Evolutionary conservation across 2,113 vertebrate genomes (phyloP).

Genomic region (Poicephalus gulielmi): DNA sequence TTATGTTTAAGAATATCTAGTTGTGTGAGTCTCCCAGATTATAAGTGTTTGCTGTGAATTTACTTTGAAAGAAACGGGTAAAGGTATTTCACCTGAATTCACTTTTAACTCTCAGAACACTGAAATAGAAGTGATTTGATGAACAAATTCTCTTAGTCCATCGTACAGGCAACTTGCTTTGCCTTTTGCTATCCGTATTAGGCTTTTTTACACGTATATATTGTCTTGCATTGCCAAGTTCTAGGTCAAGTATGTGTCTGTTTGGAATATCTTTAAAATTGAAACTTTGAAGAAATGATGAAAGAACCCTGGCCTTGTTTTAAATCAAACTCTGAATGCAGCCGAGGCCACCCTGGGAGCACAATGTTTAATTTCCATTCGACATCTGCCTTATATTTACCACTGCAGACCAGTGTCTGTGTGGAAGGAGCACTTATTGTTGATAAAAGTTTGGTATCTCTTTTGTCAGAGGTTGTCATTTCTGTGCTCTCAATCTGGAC

Average conservation of each 20-base stretch:
- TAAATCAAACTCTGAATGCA: constrained; percentile 68
- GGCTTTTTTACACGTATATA: background rate
- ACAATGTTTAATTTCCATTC: constrained; percentile 65
- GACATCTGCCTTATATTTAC: constrained; percentile 55
- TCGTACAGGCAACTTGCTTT: background rate
- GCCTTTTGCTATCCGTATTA: background rate
- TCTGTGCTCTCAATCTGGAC: constrained; percentile 53
- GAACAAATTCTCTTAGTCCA: background rate
- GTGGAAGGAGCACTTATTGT: constrained; percentile 20
- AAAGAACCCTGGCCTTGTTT: constrained; percentile 61
- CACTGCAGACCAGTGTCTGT: background rate
- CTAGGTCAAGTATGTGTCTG: constrained; percentile 51
- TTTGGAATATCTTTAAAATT: constrained; percentile 61
- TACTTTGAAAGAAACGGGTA: background rate
- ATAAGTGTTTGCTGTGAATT: background rate
- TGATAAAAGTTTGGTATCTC: constrained; percentile 46
- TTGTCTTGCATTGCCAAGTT: background rate
- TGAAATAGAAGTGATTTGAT: background rate
- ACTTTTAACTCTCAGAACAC: background rate
- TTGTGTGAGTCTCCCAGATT: background rate
- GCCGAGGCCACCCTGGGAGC: constrained; percentile 52
- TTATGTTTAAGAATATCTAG: background rate
- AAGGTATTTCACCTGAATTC: background rate
- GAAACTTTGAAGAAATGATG: constrained; percentile 69
- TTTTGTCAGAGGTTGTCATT: constrained; percentile 64